A percentile compares a stretch with the other conserved stretches of the same genome.
These are phyloP conservation scores for Brachypteracias leptosomus DNA, from an alignment of 2,113 vertebrate species.

Conservation along the genomic window DNA sequence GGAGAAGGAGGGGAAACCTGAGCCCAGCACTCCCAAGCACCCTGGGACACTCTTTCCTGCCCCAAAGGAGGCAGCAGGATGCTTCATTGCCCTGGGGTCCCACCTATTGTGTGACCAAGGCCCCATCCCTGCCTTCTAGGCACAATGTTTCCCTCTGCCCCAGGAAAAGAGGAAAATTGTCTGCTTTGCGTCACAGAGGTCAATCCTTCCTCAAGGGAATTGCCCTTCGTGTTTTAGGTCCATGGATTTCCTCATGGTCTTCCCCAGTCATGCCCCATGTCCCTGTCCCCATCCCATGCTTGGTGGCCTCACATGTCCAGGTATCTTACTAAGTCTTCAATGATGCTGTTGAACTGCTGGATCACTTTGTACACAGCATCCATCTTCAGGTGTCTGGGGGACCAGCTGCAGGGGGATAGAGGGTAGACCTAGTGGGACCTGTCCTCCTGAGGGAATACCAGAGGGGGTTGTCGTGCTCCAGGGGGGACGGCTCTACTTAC, in stretches of 20 bases:
- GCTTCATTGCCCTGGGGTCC: background rate
- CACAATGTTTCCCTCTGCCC: background rate
- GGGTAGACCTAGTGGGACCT: background rate
- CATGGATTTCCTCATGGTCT: background rate
- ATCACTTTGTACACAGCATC: fast-evolving
- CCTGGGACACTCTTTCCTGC: background rate
- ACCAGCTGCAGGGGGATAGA: no score
- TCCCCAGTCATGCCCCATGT: background rate
- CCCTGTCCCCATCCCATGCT: background rate
- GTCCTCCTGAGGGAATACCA: background rate
- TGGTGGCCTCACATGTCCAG: background rate
- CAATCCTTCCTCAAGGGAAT: background rate
- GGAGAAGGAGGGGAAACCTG: background rate
- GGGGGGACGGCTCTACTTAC: background rate
- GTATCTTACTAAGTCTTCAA: background rate
- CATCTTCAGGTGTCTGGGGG: background rate
- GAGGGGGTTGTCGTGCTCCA: background rate
- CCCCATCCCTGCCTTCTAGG: background rate
- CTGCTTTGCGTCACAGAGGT: background rate
- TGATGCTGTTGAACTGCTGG: fast-evolving
- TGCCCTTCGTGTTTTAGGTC: fast-evolving
- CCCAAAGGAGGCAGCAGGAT: background rate
- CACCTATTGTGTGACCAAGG: background rate
- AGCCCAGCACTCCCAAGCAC: fast-evolving
- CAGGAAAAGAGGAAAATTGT: background rate